Percentiles rank a stretch among this genome's conserved stretches.
These are phyloP conservation scores for Thamnaconus septentrionalis DNA, from an alignment of 2,113 vertebrate genomes.

Conservation along the genomic window DNA sequence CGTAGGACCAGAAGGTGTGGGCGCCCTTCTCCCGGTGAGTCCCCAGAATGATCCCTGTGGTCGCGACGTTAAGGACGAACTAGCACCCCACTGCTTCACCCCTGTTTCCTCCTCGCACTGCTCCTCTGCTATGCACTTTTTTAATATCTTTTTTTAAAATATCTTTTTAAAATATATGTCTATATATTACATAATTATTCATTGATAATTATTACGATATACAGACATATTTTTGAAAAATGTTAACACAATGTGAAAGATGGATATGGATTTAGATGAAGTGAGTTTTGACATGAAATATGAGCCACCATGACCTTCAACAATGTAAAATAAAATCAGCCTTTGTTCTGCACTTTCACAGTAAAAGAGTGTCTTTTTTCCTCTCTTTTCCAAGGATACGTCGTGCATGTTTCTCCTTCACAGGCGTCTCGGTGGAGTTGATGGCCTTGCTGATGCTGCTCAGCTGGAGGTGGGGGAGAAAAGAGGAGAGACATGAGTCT, in stretches of 20 bases:
- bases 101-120: neutral
- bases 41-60: conserved; percentile 91
- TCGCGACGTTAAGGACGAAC: conserved; percentile 69
- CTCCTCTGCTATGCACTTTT: no score
- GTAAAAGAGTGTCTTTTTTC: neutral
- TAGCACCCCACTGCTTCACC: neutral
- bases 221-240: no score
- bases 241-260: no score
- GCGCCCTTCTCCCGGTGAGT: conserved; percentile 97
- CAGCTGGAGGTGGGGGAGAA: conserved; percentile 72
- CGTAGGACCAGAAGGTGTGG: conserved; percentile 96
- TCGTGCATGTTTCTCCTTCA: conserved; percentile 97
- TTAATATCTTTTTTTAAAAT: no score
- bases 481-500: conserved; percentile 8
- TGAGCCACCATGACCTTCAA: no score
- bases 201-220: no score
- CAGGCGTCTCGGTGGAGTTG: conserved; percentile 86
- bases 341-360: no score
- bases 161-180: no score
- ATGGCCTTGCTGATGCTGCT: conserved; percentile 99
- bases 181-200: no score
- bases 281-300: no score
- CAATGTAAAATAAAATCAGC: no score
- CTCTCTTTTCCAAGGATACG: conserved; percentile 85
- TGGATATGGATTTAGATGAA: no score